Evolutionary conservation across 2,888 invertebrate genomes (phyloP).

Genomic region (Heterodera filipjevi): DNA sequence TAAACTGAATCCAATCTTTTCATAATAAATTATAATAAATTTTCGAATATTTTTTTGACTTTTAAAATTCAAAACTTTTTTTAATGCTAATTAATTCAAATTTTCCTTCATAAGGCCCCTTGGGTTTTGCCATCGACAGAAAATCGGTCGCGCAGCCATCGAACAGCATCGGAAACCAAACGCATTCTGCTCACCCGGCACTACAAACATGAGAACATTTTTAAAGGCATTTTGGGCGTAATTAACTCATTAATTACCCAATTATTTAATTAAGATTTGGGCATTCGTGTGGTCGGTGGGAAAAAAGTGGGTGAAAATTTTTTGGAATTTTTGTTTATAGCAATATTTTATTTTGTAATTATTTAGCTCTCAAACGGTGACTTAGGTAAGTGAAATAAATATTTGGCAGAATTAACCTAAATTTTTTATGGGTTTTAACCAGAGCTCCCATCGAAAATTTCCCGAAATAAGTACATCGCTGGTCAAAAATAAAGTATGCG

Average conservation of each 20-base stretch:
- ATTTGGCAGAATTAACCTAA: too few species aligned
- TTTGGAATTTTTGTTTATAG: constrained; percentile 48
- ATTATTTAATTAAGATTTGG: constrained; percentile 67
- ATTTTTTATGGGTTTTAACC: too few species aligned
- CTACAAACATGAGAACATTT: constrained; percentile 70
- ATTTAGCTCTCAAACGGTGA: constrained; percentile 22
- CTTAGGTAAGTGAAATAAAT: constrained; percentile 4
- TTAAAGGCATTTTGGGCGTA: constrained; percentile 43
- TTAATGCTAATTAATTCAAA: background rate
- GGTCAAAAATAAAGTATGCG: too few species aligned
- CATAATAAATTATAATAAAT: too few species aligned
- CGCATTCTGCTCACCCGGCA: constrained; percentile 70
- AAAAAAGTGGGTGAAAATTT: constrained; percentile 70
- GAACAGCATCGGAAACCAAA: background rate
- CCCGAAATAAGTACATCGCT: too few species aligned
- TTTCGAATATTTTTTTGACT: too few species aligned
- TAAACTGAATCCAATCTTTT: too few species aligned
- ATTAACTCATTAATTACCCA: background rate
- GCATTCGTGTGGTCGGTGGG: constrained; percentile 73
- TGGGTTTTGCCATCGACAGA: background rate
- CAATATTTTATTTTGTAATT: background rate
- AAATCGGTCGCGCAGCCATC: background rate
- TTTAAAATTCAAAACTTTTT: background rate
- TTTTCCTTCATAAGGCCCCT: background rate
- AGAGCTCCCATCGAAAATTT: too few species aligned